These are phyloP conservation scores for Macquaria ambigua DNA, from an alignment of 2,113 vertebrate genomes.

Conservation along the genomic window DNA sequence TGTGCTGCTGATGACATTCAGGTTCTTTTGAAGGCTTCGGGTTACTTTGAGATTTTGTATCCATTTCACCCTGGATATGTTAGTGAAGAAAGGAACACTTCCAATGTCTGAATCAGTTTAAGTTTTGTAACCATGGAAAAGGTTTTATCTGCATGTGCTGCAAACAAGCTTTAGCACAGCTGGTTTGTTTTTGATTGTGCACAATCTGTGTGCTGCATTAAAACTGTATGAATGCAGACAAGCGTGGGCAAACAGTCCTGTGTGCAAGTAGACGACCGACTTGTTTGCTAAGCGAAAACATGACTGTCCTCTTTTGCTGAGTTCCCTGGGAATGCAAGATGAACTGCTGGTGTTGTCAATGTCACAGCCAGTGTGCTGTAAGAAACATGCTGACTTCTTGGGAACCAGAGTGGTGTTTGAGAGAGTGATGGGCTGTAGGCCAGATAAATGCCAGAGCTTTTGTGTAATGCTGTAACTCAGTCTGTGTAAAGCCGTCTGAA, in stretches of 20 bases:
- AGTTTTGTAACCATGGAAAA: background rate
- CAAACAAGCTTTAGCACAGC: slow-evolving; percentile 38
- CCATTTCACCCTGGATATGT: background rate
- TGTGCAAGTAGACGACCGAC: background rate
- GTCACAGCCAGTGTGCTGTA: slow-evolving; percentile 33
- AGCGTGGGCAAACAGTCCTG: slow-evolving; percentile 18
- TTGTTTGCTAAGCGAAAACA: slow-evolving; percentile 60
- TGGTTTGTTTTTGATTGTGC: slow-evolving; percentile 48
- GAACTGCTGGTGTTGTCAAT: slow-evolving; percentile 50
- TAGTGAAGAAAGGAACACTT: background rate
- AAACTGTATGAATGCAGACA: slow-evolving; percentile 22
- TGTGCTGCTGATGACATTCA: background rate
- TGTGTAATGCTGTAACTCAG: slow-evolving; percentile 69
- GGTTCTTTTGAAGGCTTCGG: background rate
- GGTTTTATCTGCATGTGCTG: slow-evolving; percentile 29
- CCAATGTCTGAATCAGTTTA: background rate
- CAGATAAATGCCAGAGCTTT: slow-evolving; percentile 75
- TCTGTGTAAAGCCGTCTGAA: slow-evolving; percentile 52
- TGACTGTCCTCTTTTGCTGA: slow-evolving; percentile 9
- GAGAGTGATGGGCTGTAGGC: slow-evolving; percentile 61
- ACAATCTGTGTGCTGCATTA: slow-evolving; percentile 7
- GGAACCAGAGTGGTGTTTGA: slow-evolving; percentile 47
- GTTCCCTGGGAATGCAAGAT: slow-evolving; percentile 41
- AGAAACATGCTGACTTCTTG: slow-evolving; percentile 44
- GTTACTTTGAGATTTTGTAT: background rate